A percentile compares a stretch with the other conserved stretches of the same genome.
Conservation (phyloP, 2,113 vertebrate species). For the Toxotes jaculatrix region DNA sequence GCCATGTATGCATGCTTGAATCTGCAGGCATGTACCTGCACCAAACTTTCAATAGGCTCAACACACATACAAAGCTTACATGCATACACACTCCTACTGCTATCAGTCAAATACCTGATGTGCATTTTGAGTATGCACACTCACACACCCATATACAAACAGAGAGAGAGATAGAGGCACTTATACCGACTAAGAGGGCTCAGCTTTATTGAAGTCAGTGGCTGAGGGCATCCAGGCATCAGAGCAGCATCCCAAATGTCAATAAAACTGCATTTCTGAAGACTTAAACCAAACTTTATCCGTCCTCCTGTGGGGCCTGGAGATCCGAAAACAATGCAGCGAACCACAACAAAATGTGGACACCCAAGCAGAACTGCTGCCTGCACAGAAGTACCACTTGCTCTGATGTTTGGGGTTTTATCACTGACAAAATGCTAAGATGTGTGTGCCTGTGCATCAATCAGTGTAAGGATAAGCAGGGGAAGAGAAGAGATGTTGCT, state of each 20-base stretch:
- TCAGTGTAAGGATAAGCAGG: slow-evolving; percentile 4
- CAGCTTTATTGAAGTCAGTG: slow-evolving; percentile 21
- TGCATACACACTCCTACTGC: slow-evolving; percentile 8
- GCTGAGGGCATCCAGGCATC: slow-evolving; percentile 17
- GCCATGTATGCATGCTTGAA: background rate
- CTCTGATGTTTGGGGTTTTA: slow-evolving; percentile 16
- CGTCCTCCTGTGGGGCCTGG: background rate
- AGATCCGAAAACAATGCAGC: slow-evolving; percentile 26
- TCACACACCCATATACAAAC: background rate
- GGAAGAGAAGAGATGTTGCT: slow-evolving; percentile 3
- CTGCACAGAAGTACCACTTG: background rate
- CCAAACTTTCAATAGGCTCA: background rate
- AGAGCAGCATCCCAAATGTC: slow-evolving; percentile 35
- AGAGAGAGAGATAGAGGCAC: background rate
- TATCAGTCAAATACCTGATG: background rate
- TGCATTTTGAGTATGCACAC: background rate
- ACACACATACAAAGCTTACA: slow-evolving; percentile 1
- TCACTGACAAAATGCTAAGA: background rate
- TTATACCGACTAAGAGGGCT: slow-evolving; percentile 17
- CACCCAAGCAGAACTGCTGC: slow-evolving; percentile 35
- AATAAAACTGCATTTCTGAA: slow-evolving; percentile 38
- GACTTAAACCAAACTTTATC: slow-evolving; percentile 15
- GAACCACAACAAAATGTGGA: slow-evolving; percentile 5
- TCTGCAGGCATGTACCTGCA: slow-evolving; percentile 16
- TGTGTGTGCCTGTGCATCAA: background rate